Evolutionary conservation across 2,888 invertebrate species (phyloP), one percentile per base, ranked within the genome.

Genomic region (Hydrotaea diabolus): DNA sequence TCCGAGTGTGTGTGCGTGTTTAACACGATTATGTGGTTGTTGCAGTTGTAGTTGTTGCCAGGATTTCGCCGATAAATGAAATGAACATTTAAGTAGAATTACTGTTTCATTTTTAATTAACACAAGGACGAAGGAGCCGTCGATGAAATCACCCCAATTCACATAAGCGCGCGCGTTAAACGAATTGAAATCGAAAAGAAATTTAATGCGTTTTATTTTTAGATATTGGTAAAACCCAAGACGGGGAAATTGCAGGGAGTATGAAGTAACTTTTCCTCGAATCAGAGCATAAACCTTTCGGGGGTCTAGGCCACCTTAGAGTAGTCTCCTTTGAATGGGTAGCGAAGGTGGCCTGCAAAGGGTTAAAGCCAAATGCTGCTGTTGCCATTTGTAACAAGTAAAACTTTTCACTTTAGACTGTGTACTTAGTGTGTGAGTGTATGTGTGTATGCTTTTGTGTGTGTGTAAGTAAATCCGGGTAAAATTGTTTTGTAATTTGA

Each of bases 401-500:
- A 43, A 69, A 69, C 46, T 46, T 69, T 69, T 69, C n/a, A 46
- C 69, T 69, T 1, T 15, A 46, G 2, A n/a, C 21, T 31, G n/a
- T 36, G 62, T 62, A 62, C 36, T n/a, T 59, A n/a, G 31, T 36
- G 62, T 62, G 49, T 49, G 59, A 1, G 19, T 57, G 19, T 57
- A 7, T 57, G 43, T 43, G 11, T 15, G 2, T 26, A 23, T n/a
- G n/a, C n/a, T n/a, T n/a, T n/a, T n/a, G 59, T 2, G 19, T 57
- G 19, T 57, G 19, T 57, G 43, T 43, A 15, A 11, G 2, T 26
- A 23, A 66, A 69, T 69, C 69, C 23, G 17, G 23, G 21, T 13
- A 46, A 69, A 69, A 69, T 69, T 69, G 69, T 69, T 69, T 69
- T 69, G 69, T 69, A 69, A 69, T 69, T 69, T 69, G 69, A 69